Conservation (phyloP, 2,797 vertebrate species). For the Astyanax mexicanus region DNA sequence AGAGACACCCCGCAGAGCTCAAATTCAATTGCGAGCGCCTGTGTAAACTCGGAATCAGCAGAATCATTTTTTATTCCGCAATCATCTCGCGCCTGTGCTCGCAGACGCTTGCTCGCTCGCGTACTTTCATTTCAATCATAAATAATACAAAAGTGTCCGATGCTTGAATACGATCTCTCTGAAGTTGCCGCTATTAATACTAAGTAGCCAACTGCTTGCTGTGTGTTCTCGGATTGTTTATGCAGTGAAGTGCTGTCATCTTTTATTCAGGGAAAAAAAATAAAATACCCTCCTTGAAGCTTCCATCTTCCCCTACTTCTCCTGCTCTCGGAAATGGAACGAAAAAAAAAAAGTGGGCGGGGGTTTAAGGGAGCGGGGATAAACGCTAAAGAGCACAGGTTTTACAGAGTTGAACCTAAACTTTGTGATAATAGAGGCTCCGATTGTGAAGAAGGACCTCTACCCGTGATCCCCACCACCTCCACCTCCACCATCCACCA, state of each 20-base stretch:
- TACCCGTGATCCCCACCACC: no score
- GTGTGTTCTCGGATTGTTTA: constrained; percentile 74
- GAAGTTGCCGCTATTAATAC: constrained; percentile 82
- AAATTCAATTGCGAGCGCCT: background rate
- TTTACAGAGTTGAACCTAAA: background rate
- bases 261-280: background rate
- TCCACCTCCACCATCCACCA: background rate
- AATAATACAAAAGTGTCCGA: constrained; percentile 82
- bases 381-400: background rate
- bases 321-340: background rate
- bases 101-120: constrained; percentile 59
- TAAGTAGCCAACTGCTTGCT: constrained; percentile 74
- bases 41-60: background rate
- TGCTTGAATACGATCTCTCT: constrained; percentile 78
- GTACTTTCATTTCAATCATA: constrained; percentile 76
- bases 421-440: background rate
- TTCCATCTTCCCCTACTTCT: no score
- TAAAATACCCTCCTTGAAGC: background rate
- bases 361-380: background rate
- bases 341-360: no score
- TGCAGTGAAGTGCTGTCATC: constrained; percentile 52
- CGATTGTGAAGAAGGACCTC: background rate
- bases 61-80: constrained; percentile 67
- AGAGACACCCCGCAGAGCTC: background rate
- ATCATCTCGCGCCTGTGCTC: constrained; percentile 61